Percentiles rank a stretch among this genome's conserved stretches.
Evolutionary conservation across 2,113 vertebrate species (phyloP).

Genomic region (Gracilinanus agilis): DNA sequence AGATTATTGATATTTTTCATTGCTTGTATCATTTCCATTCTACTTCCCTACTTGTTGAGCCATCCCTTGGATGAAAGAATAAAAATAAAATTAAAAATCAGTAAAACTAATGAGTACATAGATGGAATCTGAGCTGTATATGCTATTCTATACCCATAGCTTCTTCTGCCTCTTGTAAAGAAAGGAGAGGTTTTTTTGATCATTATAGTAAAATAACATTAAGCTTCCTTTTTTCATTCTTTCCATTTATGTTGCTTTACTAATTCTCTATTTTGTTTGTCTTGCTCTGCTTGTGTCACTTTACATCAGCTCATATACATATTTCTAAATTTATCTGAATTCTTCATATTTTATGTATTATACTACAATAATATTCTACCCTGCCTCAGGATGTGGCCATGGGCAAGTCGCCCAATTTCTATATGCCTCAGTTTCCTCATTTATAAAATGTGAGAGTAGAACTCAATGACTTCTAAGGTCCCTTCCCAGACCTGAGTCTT

Average conservation of each 20-base stretch:
- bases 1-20: not conserved
- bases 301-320: not conserved
- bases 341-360: not conserved
- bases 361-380: not conserved
- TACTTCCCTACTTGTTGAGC: too few species aligned
- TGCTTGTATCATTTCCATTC: not conserved
- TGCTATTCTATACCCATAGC: not conserved
- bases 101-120: not conserved
- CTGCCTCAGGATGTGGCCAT: not conserved
- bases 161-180: not conserved
- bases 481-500: not conserved
- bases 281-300: not conserved
- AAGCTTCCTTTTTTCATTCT: not conserved
- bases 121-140: not conserved
- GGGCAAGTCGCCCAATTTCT: not conserved
- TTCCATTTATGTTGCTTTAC: not conserved
- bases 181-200: not conserved
- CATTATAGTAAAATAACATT: not conserved
- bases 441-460: not conserved
- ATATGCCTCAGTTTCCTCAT: not conserved
- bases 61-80: not conserved
- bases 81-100: not conserved
- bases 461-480: not conserved
- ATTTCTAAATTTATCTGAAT: too few species aligned
- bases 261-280: not conserved